A percentile compares a stretch with the other conserved stretches of the same genome.
These are phyloP conservation scores for Ophion ellenae DNA, from an alignment of 2,888 invertebrate genomes.

Conservation along the genomic window DNA sequence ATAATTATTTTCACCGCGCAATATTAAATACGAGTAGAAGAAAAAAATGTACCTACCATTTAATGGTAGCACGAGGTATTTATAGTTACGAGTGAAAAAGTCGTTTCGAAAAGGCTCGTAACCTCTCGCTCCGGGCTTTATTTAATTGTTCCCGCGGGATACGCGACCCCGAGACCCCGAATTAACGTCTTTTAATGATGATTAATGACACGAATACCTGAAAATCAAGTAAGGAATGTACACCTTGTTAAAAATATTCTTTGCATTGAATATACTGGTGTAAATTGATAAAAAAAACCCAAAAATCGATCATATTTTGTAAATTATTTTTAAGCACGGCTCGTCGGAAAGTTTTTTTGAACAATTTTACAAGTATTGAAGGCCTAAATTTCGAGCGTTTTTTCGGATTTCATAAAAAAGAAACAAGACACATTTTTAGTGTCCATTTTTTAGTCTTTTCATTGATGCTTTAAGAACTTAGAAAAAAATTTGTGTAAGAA, in stretches of 20 bases:
- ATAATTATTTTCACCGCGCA: background rate
- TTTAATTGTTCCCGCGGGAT: slow-evolving; percentile 38
- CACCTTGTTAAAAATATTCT: background rate
- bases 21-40: background rate
- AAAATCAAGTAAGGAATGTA: slow-evolving; percentile 23
- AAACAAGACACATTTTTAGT: too few species aligned
- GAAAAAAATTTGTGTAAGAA: too few species aligned
- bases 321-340: slow-evolving; percentile 30
- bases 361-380: too few species aligned
- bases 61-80: too few species aligned
- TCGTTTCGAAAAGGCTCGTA: background rate
- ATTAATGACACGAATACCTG: slow-evolving; percentile 39
- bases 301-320: slow-evolving; percentile 37
- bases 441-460: too few species aligned
- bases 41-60: background rate
- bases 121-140: background rate
- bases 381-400: too few species aligned
- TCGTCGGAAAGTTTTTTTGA: too few species aligned
- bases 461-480: too few species aligned
- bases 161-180: slow-evolving; percentile 23
- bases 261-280: background rate
- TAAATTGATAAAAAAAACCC: too few species aligned
- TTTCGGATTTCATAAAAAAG: too few species aligned
- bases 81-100: background rate
- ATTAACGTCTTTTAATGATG: slow-evolving; percentile 58